phyloP scores from a whole-genome alignment of 2,888 invertebrate species.

The Phania funesta region DNA sequence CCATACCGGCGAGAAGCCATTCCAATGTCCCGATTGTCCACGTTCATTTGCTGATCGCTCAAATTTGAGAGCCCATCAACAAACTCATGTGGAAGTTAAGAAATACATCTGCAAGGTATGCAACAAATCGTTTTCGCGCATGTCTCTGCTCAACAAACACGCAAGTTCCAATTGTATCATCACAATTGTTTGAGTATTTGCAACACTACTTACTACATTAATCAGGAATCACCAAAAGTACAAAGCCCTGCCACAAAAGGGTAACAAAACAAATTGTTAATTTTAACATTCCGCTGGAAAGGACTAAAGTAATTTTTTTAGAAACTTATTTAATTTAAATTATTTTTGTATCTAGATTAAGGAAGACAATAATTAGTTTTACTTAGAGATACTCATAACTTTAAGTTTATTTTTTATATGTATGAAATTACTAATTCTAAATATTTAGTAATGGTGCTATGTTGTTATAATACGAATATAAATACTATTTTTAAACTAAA shows the following conservation, averaged over 20 bases:
- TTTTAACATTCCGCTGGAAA: constrained; percentile 69
- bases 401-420: constrained; percentile 33
- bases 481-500: constrained; percentile 13
- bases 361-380: constrained; percentile 56
- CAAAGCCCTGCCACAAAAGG: neutral
- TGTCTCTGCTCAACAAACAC: constrained; percentile 79
- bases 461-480: constrained; percentile 54
- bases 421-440: constrained; percentile 1
- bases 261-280: neutral
- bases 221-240: constrained; percentile 7
- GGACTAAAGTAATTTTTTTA: constrained; percentile 59
- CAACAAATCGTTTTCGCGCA: constrained; percentile 79
- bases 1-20: constrained; percentile 80
- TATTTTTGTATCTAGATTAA: constrained; percentile 6
- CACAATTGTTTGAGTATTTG: constrained; percentile 74
- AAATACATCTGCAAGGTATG: constrained; percentile 78
- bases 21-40: constrained; percentile 78
- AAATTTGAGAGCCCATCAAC: constrained; percentile 79
- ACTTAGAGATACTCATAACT: constrained; percentile 55
- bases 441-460: constrained; percentile 67
- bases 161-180: constrained; percentile 77
- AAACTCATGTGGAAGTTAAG: constrained; percentile 79
- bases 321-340: constrained; percentile 34
- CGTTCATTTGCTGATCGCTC: constrained; percentile 80
- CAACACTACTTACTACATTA: neutral